Evolutionary conservation across 2,797 vertebrate genomes (phyloP).

Genomic region (Parotocinclus haroldoi): DNA sequence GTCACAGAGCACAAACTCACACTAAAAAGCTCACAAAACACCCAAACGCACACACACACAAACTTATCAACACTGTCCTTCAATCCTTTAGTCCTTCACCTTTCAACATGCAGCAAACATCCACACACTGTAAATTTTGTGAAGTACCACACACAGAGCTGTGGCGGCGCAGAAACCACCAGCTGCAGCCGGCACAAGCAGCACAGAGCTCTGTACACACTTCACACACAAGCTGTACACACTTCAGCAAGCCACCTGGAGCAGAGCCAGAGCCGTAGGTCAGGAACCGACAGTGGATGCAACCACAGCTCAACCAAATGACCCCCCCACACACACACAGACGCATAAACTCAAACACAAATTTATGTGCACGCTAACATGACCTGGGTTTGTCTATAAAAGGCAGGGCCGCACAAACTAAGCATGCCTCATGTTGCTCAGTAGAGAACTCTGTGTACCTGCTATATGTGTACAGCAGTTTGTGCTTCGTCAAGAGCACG

Average conservation of each 20-base stretch:
- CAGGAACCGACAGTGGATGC: background rate
- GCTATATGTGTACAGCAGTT: no score
- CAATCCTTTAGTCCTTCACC: background rate
- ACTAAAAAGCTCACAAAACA: no score
- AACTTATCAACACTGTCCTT: background rate
- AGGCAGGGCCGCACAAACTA: background rate
- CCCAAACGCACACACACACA: no score
- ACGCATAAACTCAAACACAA: slow-evolving; percentile 4
- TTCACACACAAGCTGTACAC: slow-evolving; percentile 20
- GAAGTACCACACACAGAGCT: background rate
- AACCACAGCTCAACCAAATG: slow-evolving; percentile 5
- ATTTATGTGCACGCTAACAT: slow-evolving; percentile 6
- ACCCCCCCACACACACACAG: slow-evolving; percentile 5
- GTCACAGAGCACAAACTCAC: no score
- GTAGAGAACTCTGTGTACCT: no score
- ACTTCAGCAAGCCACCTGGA: background rate
- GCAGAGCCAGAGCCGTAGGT: background rate
- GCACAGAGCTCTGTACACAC: slow-evolving; percentile 11
- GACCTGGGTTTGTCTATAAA: no score
- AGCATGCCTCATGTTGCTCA: no score
- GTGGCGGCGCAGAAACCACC: slow-evolving; percentile 1
- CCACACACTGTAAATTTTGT: slow-evolving; percentile 5
- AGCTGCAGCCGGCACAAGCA: background rate
- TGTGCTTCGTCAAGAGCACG: no score
- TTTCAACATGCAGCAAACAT: slow-evolving; percentile 4